These are phyloP conservation scores for Protomyctophum bolini DNA, from an alignment of 2,113 vertebrate genomes.

Conservation along the genomic window DNA sequence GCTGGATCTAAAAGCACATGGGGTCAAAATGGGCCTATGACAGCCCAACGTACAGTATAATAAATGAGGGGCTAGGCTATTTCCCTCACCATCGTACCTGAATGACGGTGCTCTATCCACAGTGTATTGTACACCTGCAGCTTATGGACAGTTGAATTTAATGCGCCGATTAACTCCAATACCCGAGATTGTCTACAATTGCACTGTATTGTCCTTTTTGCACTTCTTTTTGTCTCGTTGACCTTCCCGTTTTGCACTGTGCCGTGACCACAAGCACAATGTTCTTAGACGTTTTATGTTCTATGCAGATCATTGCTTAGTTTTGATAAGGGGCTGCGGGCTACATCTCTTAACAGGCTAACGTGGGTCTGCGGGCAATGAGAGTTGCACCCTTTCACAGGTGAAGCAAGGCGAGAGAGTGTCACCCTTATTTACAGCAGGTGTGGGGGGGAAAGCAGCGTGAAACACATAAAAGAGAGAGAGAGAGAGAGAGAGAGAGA, in stretches of 20 bases:
- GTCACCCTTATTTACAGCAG: conserved; percentile 70
- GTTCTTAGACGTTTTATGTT: no score
- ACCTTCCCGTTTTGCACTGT: no score
- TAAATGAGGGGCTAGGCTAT: background rate
- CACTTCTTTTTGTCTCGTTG: no score
- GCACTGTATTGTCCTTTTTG: no score
- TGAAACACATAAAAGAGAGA: conserved; percentile 13
- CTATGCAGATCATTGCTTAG: no score
- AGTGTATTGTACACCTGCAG: no score
- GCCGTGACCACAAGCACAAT: no score
- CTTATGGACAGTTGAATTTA: no score
- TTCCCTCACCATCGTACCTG: background rate
- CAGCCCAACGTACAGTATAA: background rate
- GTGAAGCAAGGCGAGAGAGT: conserved; percentile 85
- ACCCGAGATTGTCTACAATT: no score
- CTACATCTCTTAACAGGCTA: background rate
- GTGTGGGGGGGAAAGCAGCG: conserved; percentile 67
- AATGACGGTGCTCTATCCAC: no score
- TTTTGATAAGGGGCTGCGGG: no score
- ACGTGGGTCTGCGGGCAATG: conserved; percentile 38
- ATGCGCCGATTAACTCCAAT: no score
- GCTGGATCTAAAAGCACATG: conserved; percentile 49
- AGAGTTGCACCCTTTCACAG: conserved; percentile 88
- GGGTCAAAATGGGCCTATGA: conserved; percentile 26
- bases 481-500: conserved; percentile 58